Evolutionary conservation across 2,797 vertebrate genomes (phyloP).

Genomic region (Natrix natrix): DNA sequence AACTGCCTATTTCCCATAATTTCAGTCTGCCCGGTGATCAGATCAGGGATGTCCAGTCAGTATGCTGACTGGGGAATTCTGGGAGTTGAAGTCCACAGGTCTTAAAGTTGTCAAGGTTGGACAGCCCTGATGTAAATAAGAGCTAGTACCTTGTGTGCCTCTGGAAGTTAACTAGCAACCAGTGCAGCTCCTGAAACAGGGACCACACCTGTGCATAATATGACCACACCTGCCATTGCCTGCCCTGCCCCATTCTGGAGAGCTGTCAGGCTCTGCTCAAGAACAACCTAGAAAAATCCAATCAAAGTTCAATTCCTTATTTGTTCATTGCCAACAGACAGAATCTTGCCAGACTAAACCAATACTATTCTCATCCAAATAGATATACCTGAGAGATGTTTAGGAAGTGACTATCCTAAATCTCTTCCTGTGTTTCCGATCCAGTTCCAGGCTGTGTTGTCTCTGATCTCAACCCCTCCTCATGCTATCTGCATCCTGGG

Average conservation of each 20-base stretch:
- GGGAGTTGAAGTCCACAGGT: neutral
- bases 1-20: neutral
- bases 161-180: neutral
- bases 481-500: too few relatives aligned
- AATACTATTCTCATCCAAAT: neutral
- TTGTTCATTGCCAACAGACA: neutral
- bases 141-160: neutral
- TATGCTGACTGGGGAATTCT: neutral
- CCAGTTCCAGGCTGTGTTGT: too few relatives aligned
- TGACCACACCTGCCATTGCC: neutral
- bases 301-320: neutral
- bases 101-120: neutral
- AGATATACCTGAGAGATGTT: neutral
- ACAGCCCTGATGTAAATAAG: neutral
- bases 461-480: too few relatives aligned
- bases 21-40: neutral
- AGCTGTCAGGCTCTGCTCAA: neutral
- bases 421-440: too few relatives aligned
- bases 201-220: neutral
- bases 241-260: neutral
- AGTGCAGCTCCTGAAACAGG: neutral
- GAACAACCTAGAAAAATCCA: neutral
- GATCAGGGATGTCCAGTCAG: neutral
- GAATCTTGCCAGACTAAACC: neutral
- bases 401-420: neutral